Conservation (phyloP, 2,113 vertebrate genomes). For the Psophia crepitans region DNA sequence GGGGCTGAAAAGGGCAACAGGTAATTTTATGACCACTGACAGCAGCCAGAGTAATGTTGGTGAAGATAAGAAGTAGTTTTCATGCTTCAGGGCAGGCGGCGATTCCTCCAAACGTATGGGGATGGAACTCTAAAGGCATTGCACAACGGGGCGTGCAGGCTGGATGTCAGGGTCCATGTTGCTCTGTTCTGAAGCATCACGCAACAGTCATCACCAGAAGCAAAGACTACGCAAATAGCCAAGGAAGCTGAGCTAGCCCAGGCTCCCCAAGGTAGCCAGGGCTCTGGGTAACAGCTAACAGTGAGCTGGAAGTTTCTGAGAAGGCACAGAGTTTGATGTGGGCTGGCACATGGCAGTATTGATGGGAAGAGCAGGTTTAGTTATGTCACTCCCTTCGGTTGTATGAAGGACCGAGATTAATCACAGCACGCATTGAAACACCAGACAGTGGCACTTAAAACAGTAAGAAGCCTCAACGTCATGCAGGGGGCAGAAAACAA, state of each 20-base stretch:
- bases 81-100: background rate
- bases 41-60: background rate
- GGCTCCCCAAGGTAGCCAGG: background rate
- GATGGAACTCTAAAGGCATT: background rate
- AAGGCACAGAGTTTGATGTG: background rate
- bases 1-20: background rate
- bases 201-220: background rate
- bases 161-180: accelerated
- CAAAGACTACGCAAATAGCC: accelerated
- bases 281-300: background rate
- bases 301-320: background rate
- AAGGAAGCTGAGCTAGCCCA: background rate
- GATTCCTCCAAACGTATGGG: background rate
- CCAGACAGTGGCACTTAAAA: accelerated
- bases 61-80: background rate
- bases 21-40: background rate
- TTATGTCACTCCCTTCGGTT: background rate
- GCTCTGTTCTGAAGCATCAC: background rate
- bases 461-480: background rate
- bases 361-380: background rate
- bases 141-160: background rate
- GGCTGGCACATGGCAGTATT: background rate
- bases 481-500: accelerated
- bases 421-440: background rate
- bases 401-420: background rate